Conservation (phyloP, 2,797 vertebrate genomes). For the Gorsachius magnificus region DNA sequence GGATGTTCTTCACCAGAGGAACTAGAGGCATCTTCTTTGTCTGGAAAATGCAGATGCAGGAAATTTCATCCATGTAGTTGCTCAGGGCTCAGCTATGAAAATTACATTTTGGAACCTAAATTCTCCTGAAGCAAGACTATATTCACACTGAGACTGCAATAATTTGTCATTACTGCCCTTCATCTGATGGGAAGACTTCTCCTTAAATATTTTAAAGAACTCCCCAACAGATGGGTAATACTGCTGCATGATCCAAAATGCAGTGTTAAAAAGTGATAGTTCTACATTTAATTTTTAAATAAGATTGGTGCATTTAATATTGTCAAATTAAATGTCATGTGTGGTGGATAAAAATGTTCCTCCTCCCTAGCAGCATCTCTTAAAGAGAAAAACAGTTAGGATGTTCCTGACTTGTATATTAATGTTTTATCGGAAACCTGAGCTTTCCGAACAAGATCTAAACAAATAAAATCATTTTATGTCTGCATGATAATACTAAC, state of each 20-base stretch:
- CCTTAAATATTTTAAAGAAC: not conserved
- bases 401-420: not conserved
- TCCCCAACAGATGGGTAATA: not conserved
- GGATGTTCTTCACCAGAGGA: not conserved
- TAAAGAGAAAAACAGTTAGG: not conserved
- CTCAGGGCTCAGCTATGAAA: not conserved
- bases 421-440: not conserved
- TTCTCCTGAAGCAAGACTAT: not conserved
- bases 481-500: not conserved
- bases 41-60: not conserved
- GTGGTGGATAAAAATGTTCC: not conserved
- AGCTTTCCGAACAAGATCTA: not conserved
- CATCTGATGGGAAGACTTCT: not conserved
- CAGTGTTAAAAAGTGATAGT: not conserved
- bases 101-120: not conserved
- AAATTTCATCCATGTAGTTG: not conserved
- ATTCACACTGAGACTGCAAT: not conserved
- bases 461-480: not conserved
- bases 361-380: not conserved
- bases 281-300: slow-evolving; percentile 7
- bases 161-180: not conserved
- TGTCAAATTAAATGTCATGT: slow-evolving; percentile 8
- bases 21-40: not conserved
- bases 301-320: not conserved
- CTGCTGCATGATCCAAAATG: not conserved